Evolutionary conservation across 2,113 vertebrate genomes (phyloP), one percentile per base, ranked within the genome.

Genomic region (Ellobius talpinus): DNA sequence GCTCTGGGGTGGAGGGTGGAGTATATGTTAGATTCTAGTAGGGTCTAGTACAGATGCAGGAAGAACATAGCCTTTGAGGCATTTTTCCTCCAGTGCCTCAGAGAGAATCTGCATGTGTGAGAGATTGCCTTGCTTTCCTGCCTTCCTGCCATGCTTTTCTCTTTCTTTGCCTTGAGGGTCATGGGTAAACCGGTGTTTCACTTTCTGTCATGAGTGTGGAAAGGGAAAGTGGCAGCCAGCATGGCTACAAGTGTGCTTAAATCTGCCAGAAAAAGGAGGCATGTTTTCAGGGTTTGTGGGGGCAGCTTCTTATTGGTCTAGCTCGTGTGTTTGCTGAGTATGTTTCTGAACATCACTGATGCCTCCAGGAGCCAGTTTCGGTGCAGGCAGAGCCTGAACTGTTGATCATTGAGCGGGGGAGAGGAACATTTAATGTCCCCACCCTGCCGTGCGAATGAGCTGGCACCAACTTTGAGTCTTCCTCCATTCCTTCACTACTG

Each of bases 91-190:
- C 70, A 19, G 76, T 24, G 61, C n/a, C 70, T 36, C 87, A 73
- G 42, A 86, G 33, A 50, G 39, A 84, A 39, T 90, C 21, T 66
- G n/a, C 39, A 5, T 87, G 63, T 36, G 45, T 45, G 52, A 76
- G 70, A 72, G 89, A 77, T 50, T 94, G 76, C 58, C 93, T 96
- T 93, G 42, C 89, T 93, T 82, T 50, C 45, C 81, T 92, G 45
- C 29, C 58, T 93, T 47, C 68, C 61, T 26, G 31, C n/a, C 52
- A 50, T 23, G 4, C 77, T 85, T 21, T 36, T 10, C 29, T 47
- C 29, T 23, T 12, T 73, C 76, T 84, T 72, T 5, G 5, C 42
- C 88, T 89, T 52, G 47, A 82, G 95, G 85, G 94, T 55, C 76
- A 86, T 92, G 36, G 70, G 16, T 58, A 66, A 73, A 52, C 29